Evolutionary conservation across 2,888 invertebrate genomes (phyloP).

Genomic region (Stegophylla sp.): DNA sequence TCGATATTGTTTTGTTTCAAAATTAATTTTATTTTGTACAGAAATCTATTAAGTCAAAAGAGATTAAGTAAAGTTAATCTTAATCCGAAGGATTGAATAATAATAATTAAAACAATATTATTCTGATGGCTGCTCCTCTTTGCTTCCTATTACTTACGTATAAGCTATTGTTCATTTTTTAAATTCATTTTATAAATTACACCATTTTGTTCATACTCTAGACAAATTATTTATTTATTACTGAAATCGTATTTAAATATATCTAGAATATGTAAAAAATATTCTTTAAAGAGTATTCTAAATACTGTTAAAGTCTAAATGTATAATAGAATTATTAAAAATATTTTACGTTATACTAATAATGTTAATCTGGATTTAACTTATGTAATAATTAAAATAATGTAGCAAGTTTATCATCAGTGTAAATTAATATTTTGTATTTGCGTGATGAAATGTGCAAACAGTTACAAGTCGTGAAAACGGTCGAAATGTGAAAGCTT

Average conservation of each 20-base stretch:
- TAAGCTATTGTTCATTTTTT: not conserved
- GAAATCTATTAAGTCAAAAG: not conserved
- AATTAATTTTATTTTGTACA: conserved; percentile 5
- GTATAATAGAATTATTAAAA: too few relatives aligned
- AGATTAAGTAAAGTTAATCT: not conserved
- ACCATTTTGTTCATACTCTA: too few relatives aligned
- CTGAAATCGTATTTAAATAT: too few relatives aligned
- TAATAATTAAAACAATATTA: not conserved
- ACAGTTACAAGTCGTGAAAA: conserved; percentile 11
- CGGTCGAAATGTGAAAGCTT: conserved; percentile 21
- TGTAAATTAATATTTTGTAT: not conserved
- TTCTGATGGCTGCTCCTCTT: not conserved
- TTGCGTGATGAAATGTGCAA: not conserved
- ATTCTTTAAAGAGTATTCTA: too few relatives aligned
- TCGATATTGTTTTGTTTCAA: not conserved
- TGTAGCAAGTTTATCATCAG: too few relatives aligned
- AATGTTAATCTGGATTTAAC: too few relatives aligned
- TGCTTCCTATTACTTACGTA: not conserved
- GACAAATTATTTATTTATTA: too few relatives aligned
- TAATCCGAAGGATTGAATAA: not conserved
- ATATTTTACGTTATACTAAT: too few relatives aligned
- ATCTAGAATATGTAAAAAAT: too few relatives aligned
- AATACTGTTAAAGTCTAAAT: too few relatives aligned
- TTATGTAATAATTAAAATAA: too few relatives aligned
- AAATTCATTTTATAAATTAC: not conserved